Evolutionary conservation across 1,140 invertebrate genomes (phyloP), one percentile per base, ranked within the genome.

Genomic region (Vanessa tameamea): DNA sequence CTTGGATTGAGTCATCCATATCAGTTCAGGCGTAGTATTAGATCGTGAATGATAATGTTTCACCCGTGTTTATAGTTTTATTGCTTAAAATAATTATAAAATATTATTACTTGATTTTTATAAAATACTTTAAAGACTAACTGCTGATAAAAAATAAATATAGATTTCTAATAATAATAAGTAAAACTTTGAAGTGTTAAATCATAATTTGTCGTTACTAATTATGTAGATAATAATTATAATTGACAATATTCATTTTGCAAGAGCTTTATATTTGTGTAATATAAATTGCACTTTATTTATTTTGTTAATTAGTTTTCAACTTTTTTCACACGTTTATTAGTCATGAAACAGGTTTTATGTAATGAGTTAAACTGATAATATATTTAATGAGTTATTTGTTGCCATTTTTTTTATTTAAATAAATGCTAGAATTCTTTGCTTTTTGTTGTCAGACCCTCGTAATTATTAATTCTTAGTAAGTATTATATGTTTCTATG

Each of bases 381-480:
- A 15, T 50, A 50, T 16, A 53, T 26, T 26, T 57, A 57, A 57
- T 57, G 16, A 57, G 20, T 26, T 57, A 57, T 26, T 57, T 57
- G 55, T 57, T 26, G 55, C 16, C 7, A 55, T 16, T 26, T 57
- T 57, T n/a, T 26, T 26, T 57, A 57, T 55, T 55, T 20, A 16
- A 16, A 57, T 23, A 57, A 57, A 26, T 26, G 20, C 23, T 23
- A 57, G 11, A 2, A 57, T 57, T 57, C 55, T 12, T 26, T 8
- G 16, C 65, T 53, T 68, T 55, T 57, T 68, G 26, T 68, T 51
- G 13, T 47, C 4, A 16, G 23, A 43, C 37, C 1, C 31, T 23
- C n/a, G 37, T 57, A 68, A 68, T 68, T 68, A 55, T 37, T 20
- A 31, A 15, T 66, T 66, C 64, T 31, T 15, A 53, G 48, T 67